phyloP scores from a whole-genome alignment of 2,797 vertebrate species.

The Peromyscus aztecus region DNA sequence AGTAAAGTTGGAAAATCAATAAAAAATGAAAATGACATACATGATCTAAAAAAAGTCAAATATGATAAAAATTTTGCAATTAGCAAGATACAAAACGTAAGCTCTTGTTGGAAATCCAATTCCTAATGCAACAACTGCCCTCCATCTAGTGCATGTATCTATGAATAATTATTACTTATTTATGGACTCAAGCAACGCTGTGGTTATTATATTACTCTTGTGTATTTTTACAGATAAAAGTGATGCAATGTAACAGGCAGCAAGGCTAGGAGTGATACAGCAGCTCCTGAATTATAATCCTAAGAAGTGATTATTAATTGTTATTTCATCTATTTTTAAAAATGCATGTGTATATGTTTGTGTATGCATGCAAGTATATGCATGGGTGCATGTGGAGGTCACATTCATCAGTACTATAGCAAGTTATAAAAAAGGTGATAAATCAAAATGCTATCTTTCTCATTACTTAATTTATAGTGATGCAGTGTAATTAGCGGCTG shows the following conservation, averaged over 20 bases:
- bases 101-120: constrained; percentile 49
- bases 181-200: background rate
- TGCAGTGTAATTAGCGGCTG: constrained; percentile 21
- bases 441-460: constrained; percentile 56
- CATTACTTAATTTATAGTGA: constrained; percentile 60
- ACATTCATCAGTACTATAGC: constrained; percentile 45
- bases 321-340: background rate
- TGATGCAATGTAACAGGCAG: constrained; percentile 21
- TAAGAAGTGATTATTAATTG: background rate
- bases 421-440: constrained; percentile 37
- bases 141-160: background rate
- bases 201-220: constrained; percentile 57
- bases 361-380: background rate
- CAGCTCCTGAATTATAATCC: background rate
- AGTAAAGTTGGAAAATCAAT: too few relatives aligned
- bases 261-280: background rate
- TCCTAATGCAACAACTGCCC: background rate
- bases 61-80: background rate
- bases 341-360: background rate
- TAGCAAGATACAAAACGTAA: constrained; percentile 29
- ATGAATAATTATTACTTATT: constrained; percentile 19
- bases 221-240: constrained; percentile 22
- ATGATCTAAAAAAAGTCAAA: too few relatives aligned
- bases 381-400: background rate
- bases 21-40: too few relatives aligned